Evolutionary conservation across 2,888 invertebrate genomes (phyloP), one percentile per base, ranked within the genome.

Genomic region (Mayetiola destructor): DNA sequence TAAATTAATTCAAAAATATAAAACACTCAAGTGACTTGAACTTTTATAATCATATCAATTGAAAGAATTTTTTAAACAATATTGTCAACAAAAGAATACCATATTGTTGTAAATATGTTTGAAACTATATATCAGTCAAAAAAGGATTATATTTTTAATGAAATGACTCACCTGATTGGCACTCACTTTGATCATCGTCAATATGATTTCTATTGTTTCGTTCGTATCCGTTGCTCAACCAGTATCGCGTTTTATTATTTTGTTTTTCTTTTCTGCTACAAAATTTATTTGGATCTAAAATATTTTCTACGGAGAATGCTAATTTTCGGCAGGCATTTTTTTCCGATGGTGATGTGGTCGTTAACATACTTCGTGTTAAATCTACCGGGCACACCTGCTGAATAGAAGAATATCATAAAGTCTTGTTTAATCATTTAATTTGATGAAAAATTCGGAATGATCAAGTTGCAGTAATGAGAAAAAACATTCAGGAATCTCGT

Each of bases 281-380:
- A 69, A 91, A 91, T 74, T 91, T 91, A 65, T 84, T 90, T 3
- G 91, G 91, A 71, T 91, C 90, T 63, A 91, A 73, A 61, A 91
- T 91, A 67, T 91, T 91, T 74, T 91, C 90, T 21, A 91, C 91
- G 5, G 89, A 89, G 73, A 91, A 91, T 18, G 90, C 88, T 61
- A 90, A 78, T 63, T 79, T 82, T 61, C 72, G 71, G 23, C 69
- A 67, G 21, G 71, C 63, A 59, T 72, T 73, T 20, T 72, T 68
- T 56, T 73, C 72, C 57, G 67, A 66, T 2, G 66, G 63, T 0
- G 66, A 65, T 59, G 67, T 70, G 16, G 53, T 37, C 21, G 69
- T 65, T 21, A 67, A 65, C 58, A 73, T 71, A 1, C 72, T 69
- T 18, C 73, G 67, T 16, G 71, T 73, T 39, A 73, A 64, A 62